These are phyloP conservation scores for Lycia hirtaria DNA, from an alignment of 2,888 invertebrate genomes.

Conservation along the genomic window DNA sequence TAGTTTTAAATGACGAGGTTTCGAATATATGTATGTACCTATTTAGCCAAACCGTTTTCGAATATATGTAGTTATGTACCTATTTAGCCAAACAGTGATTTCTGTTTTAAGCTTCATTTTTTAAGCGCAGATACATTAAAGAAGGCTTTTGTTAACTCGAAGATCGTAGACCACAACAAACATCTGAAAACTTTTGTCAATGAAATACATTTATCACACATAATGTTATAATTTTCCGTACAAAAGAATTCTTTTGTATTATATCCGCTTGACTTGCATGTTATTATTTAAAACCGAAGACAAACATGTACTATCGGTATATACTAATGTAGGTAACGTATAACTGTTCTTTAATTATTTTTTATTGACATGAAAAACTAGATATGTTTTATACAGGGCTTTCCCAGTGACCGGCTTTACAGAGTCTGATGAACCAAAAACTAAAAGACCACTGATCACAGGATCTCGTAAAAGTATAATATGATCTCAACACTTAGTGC, in stretches of 20 bases:
- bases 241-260: conserved; percentile 23
- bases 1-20: too few relatives aligned
- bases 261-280: not conserved
- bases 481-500: too few relatives aligned
- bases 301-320: not conserved
- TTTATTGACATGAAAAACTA: too few relatives aligned
- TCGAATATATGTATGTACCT: too few relatives aligned
- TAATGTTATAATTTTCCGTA: conserved; percentile 34
- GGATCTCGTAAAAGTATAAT: too few relatives aligned
- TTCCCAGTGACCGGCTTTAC: too few relatives aligned
- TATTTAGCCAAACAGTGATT: not conserved
- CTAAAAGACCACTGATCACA: too few relatives aligned
- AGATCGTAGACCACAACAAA: not conserved
- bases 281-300: not conserved
- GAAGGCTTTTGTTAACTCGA: not conserved
- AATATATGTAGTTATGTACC: too few relatives aligned
- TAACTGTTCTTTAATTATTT: too few relatives aligned
- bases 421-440: too few relatives aligned
- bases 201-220: conserved; percentile 1
- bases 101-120: not conserved
- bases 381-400: too few relatives aligned
- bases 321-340: not conserved
- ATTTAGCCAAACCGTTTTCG: too few relatives aligned
- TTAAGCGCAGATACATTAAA: not conserved
- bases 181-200: not conserved